Conservation (phyloP, 2,797 vertebrate species). For the Gastrophryne carolinensis region DNA sequence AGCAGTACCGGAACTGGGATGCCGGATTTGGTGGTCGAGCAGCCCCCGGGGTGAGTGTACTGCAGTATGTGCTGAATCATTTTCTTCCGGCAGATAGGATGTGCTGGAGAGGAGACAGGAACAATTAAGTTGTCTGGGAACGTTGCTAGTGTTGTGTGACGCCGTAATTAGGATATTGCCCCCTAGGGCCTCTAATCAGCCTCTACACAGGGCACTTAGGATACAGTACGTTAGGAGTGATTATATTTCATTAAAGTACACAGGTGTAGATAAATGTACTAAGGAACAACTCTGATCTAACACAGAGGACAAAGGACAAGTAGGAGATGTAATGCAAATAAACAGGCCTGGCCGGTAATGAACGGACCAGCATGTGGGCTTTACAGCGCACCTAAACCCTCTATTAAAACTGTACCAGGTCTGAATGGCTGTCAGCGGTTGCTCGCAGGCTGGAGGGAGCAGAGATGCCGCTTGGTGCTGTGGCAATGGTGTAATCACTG, state of each 20-base stretch:
- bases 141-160: not conserved
- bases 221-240: not conserved
- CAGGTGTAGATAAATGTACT: not conserved
- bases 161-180: not conserved
- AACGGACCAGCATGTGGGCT: too few relatives aligned
- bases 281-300: not conserved
- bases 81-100: not conserved
- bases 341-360: too few relatives aligned
- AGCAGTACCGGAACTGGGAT: slow-evolving; percentile 76
- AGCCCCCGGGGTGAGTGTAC: slow-evolving; percentile 77
- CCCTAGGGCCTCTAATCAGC: not conserved
- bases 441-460: too few relatives aligned
- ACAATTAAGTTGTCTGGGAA: not conserved
- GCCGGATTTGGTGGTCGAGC: slow-evolving; percentile 95
- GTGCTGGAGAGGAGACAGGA: not conserved
- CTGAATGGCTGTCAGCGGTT: too few relatives aligned
- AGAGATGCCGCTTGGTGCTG: too few relatives aligned
- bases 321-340: too few relatives aligned
- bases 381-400: too few relatives aligned
- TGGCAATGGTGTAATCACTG: too few relatives aligned
- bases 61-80: not conserved
- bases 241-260: not conserved
- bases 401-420: too few relatives aligned
- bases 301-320: not conserved
- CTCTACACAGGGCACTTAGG: not conserved